Conservation (phyloP, 2,888 invertebrate genomes). For the Camponotus fellah region DNA sequence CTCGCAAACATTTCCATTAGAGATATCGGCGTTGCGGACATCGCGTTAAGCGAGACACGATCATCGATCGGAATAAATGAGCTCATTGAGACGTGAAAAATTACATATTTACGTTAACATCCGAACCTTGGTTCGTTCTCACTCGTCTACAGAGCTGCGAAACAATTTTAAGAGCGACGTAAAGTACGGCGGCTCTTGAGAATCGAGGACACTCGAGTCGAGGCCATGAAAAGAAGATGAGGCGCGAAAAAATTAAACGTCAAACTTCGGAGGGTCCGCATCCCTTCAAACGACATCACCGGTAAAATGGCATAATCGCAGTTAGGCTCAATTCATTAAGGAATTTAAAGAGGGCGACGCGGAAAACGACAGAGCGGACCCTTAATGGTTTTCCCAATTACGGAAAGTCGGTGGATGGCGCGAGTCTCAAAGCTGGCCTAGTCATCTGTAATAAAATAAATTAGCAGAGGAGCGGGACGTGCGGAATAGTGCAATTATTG, state of each 20-base stretch:
- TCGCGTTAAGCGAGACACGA: conserved; percentile 7
- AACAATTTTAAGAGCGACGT: conserved; percentile 29
- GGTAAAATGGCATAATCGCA: conserved; percentile 78
- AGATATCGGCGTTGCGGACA: conserved; percentile 29
- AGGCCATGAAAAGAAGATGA: conserved; percentile 69
- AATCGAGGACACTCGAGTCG: conserved; percentile 60
- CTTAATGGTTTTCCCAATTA: conserved; percentile 79
- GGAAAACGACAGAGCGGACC: conserved; percentile 56
- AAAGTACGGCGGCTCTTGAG: conserved; percentile 52
- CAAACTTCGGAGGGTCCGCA: conserved; percentile 69
- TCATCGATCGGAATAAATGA: background rate
- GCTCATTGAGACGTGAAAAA: background rate
- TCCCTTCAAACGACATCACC: conserved; percentile 73
- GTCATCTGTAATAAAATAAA: conserved; percentile 79
- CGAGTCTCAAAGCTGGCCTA: conserved; percentile 70
- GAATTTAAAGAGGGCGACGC: conserved; percentile 74
- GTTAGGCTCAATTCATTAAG: conserved; percentile 82
- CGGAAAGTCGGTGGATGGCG: conserved; percentile 67
- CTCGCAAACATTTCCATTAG: conserved; percentile 41
- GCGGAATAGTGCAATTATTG: conserved; percentile 78
- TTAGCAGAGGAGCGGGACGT: conserved; percentile 68
- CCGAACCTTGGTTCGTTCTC: background rate
- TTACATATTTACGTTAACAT: conserved; percentile 27
- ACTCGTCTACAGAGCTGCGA: background rate
- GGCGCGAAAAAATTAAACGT: conserved; percentile 77